Percentiles rank a stretch among this genome's conserved stretches.
These are phyloP conservation scores for Sycobia sp. DNA, from an alignment of 1,140 invertebrate genomes.

Conservation along the genomic window DNA sequence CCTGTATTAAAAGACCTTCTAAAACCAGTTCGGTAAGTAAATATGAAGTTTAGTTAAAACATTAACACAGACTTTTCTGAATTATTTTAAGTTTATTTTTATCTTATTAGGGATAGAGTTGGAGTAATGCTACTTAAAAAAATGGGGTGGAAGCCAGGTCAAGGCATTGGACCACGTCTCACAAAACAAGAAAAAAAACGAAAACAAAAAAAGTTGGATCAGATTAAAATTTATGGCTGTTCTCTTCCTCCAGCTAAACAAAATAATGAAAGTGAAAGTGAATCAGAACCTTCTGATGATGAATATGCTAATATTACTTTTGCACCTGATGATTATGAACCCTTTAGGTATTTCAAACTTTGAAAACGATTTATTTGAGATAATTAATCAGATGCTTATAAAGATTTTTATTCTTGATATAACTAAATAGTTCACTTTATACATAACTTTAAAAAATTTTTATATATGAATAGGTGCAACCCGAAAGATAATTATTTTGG, in stretches of 20 bases:
- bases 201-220: slow-evolving; percentile 50
- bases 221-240: slow-evolving; percentile 74
- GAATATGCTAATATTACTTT: slow-evolving; percentile 71
- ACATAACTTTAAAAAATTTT: slow-evolving; percentile 12
- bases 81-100: neutral
- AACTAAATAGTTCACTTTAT: too few species aligned
- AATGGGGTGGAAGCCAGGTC: slow-evolving; percentile 90
- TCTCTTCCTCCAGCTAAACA: slow-evolving; percentile 63
- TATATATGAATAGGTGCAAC: slow-evolving; percentile 65
- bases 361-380: too few species aligned
- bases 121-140: slow-evolving; percentile 83
- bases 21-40: slow-evolving; percentile 70
- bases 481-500: slow-evolving; percentile 85
- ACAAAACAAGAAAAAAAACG: slow-evolving; percentile 67
- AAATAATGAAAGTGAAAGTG: slow-evolving; percentile 50
- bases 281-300: slow-evolving; percentile 65
- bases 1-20: slow-evolving; percentile 81
- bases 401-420: too few species aligned
- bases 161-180: slow-evolving; percentile 83
- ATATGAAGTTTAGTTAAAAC: neutral
- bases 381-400: too few species aligned
- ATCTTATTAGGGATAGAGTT: slow-evolving; percentile 75
- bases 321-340: slow-evolving; percentile 84
- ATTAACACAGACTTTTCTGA: too few species aligned
- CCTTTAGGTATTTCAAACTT: slow-evolving; percentile 55